These are phyloP conservation scores for Yponomeuta cagnagella DNA, from an alignment of 2,888 invertebrate genomes.

Conservation along the genomic window DNA sequence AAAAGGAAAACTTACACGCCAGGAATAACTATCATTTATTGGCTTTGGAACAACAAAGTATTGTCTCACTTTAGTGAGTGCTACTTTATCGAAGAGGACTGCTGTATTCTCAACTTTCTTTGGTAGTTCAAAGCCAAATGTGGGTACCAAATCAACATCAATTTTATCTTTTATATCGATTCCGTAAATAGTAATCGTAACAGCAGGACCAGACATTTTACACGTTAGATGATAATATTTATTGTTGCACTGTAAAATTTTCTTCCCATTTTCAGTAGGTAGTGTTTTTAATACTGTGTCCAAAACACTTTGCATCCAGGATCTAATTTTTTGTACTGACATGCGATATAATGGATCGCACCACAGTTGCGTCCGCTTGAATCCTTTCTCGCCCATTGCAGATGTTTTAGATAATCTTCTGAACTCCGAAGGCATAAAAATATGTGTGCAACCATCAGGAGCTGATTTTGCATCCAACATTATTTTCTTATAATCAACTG, in stretches of 20 bases:
- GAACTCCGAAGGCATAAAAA: slow-evolving; percentile 50
- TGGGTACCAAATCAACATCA: slow-evolving; percentile 52
- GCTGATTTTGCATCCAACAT: slow-evolving; percentile 30
- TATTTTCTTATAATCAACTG: slow-evolving; percentile 43
- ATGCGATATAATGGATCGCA: slow-evolving; percentile 38
- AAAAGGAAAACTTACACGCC: slow-evolving; percentile 51
- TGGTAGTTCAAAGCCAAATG: slow-evolving; percentile 40
- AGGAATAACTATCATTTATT: slow-evolving; percentile 39
- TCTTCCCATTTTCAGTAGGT: slow-evolving; percentile 33
- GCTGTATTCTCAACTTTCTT: slow-evolving; percentile 34
- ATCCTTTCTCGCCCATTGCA: slow-evolving; percentile 37
- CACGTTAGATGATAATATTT: slow-evolving; percentile 33
- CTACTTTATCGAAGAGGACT: slow-evolving; percentile 37
- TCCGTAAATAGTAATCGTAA: slow-evolving; percentile 40
- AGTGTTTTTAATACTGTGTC: slow-evolving; percentile 39
- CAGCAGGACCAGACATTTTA: slow-evolving; percentile 48
- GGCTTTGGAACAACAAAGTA: slow-evolving; percentile 56
- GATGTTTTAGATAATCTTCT: slow-evolving; percentile 40
- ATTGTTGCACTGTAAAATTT: slow-evolving; percentile 32
- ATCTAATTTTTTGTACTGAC: slow-evolving; percentile 36
- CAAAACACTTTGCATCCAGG: slow-evolving; percentile 51
- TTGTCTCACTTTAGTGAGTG: slow-evolving; percentile 26
- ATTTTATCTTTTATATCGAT: slow-evolving; percentile 33
- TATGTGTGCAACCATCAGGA: slow-evolving; percentile 35
- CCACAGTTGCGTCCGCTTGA: slow-evolving; percentile 42